These are phyloP conservation scores for Drosophila ochracea DNA, from an alignment of 2,888 invertebrate genomes.

Conservation along the genomic window DNA sequence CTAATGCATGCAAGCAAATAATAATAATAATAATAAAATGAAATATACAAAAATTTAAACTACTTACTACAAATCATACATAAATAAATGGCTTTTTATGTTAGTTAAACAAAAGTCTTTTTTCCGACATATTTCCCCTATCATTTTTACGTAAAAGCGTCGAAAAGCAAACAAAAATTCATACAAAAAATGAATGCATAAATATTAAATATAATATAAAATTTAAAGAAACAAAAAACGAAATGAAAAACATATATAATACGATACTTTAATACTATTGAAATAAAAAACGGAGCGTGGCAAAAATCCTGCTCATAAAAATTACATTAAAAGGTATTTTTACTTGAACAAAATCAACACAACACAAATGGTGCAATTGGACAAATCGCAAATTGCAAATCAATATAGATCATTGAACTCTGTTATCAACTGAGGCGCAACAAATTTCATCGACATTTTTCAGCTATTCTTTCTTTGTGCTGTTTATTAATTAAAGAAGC, in stretches of 20 bases:
- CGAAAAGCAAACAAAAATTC: conserved; percentile 42
- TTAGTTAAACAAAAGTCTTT: conserved; percentile 61
- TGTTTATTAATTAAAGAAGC: conserved; percentile 27
- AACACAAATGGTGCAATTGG: not conserved
- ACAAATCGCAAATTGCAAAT: conserved; percentile 19
- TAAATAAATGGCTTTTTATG: conserved; percentile 68
- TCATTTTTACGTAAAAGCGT: conserved; percentile 40
- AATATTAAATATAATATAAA: conserved; percentile 69
- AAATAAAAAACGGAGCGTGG: conserved; percentile 71
- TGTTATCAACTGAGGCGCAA: conserved; percentile 28
- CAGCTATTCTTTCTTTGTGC: conserved; percentile 4
- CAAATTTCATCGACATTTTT: conserved; percentile 4
- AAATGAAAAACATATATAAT: conserved; percentile 71
- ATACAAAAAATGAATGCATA: conserved; percentile 60
- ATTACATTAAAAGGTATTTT: conserved; percentile 32
- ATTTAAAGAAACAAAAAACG: conserved; percentile 38
- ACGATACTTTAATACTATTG: conserved; percentile 83
- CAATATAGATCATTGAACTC: conserved; percentile 53
- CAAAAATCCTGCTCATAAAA: conserved; percentile 68
- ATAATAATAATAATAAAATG: conserved; percentile 21
- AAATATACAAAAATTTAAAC: conserved; percentile 45
- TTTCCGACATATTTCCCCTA: conserved; percentile 26
- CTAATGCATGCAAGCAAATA: conserved; percentile 41
- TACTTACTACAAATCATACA: conserved; percentile 60
- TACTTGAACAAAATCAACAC: not conserved